These are phyloP conservation scores for Poecile montanus DNA, from an alignment of 2,797 vertebrate species.

Conservation along the genomic window DNA sequence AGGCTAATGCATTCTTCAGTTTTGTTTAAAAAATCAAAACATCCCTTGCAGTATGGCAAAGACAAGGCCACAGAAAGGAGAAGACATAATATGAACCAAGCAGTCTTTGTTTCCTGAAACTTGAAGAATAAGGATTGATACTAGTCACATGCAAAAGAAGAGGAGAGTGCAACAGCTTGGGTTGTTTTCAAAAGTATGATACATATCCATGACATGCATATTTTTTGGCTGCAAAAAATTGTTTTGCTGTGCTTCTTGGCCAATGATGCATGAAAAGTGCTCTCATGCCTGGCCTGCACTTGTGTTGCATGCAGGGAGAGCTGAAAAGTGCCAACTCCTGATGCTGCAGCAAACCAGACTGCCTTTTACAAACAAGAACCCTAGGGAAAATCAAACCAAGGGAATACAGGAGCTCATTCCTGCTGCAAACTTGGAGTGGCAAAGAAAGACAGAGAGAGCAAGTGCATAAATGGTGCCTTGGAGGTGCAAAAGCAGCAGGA, in stretches of 20 bases:
- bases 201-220: not conserved
- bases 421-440: not conserved
- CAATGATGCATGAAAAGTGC: not conserved
- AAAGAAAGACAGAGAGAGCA: not conserved
- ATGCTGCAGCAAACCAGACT: not conserved
- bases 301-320: not conserved
- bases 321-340: not conserved
- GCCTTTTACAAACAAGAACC: not conserved
- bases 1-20: not conserved
- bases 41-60: not conserved
- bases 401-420: not conserved
- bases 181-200: not conserved
- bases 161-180: not conserved
- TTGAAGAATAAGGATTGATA: not conserved
- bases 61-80: not conserved
- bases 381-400: not conserved
- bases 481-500: not conserved
- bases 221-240: not conserved
- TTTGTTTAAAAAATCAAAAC: not conserved
- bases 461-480: not conserved
- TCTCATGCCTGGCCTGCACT: not conserved
- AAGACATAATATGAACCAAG: not conserved
- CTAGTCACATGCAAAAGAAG: fast-evolving
- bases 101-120: not conserved
- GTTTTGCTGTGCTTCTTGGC: not conserved